A percentile compares a stretch with the other conserved stretches of the same genome.
phyloP scores from a whole-genome alignment of 2,797 vertebrate genomes.

The Rhabdomys pumilio region DNA sequence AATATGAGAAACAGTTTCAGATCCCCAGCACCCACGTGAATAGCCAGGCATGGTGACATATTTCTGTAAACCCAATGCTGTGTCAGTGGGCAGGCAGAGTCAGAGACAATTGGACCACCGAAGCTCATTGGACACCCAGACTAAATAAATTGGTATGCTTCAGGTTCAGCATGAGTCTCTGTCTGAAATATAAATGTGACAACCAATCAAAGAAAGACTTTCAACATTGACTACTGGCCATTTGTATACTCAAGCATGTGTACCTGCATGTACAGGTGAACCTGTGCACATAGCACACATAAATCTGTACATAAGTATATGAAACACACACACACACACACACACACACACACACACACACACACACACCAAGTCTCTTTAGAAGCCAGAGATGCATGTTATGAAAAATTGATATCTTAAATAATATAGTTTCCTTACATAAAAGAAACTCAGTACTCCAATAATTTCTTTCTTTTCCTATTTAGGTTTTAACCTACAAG shows the following conservation, averaged over 20 bases:
- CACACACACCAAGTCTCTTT: not conserved
- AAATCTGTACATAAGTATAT: not conserved
- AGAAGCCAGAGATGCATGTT: not conserved
- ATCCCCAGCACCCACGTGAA: not conserved
- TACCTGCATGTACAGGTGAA: not conserved
- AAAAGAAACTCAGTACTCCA: slow-evolving; percentile 4
- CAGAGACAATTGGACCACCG: not conserved
- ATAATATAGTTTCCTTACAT: slow-evolving; percentile 41
- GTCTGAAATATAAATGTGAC: not conserved
- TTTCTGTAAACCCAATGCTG: not conserved
- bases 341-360: not conserved
- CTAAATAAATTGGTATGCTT: not conserved
- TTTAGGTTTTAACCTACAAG: slow-evolving; percentile 3
- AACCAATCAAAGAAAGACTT: not conserved
- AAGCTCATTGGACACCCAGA: not conserved
- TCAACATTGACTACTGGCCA: not conserved
- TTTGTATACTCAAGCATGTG: not conserved
- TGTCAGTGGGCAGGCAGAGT: not conserved
- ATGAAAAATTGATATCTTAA: not conserved
- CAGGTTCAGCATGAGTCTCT: not conserved
- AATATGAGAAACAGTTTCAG: not conserved
- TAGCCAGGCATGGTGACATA: not conserved
- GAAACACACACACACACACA: not conserved
- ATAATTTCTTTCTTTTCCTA: not conserved
- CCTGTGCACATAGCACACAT: accelerated